Percentiles rank a stretch among this genome's conserved stretches.
These are phyloP conservation scores for Hyles lineata DNA, from an alignment of 2,888 invertebrate genomes.

Conservation along the genomic window DNA sequence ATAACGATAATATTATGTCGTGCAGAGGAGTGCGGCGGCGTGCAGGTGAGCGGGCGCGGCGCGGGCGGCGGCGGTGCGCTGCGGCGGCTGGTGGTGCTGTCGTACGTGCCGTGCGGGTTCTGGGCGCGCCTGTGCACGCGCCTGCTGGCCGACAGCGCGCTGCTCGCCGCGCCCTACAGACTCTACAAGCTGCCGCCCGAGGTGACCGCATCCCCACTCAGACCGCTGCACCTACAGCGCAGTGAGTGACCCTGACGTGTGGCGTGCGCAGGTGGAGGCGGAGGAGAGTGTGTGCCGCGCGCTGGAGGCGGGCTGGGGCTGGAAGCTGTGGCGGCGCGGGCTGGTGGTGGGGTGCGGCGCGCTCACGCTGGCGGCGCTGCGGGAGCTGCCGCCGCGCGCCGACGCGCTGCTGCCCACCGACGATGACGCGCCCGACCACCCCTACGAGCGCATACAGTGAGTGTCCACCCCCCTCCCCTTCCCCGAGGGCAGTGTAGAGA, in stretches of 20 bases:
- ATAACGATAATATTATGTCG: neutral
- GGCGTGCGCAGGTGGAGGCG: slow-evolving; percentile 77
- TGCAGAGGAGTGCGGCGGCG: slow-evolving; percentile 70
- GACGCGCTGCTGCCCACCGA: slow-evolving; percentile 64
- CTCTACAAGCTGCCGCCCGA: slow-evolving; percentile 90
- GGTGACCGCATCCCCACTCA: slow-evolving; percentile 58
- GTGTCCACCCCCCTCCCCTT: neutral
- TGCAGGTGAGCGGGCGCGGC: slow-evolving; percentile 60
- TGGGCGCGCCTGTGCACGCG: slow-evolving; percentile 97
- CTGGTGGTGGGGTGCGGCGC: slow-evolving; percentile 93
- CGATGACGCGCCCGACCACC: slow-evolving; percentile 48
- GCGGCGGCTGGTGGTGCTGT: slow-evolving; percentile 93
- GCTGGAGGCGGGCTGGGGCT: slow-evolving; percentile 90
- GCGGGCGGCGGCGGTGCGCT: slow-evolving; percentile 84
- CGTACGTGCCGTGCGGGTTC: slow-evolving; percentile 99
- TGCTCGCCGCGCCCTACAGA: slow-evolving; percentile 90
- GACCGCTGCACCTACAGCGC: neutral
- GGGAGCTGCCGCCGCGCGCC: slow-evolving; percentile 89
- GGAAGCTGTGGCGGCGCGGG: slow-evolving; percentile 98
- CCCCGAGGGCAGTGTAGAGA: neutral
- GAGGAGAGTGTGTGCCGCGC: slow-evolving; percentile 86
- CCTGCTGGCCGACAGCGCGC: slow-evolving; percentile 94
- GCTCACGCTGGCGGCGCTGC: slow-evolving; percentile 91
- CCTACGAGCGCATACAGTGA: slow-evolving; percentile 52
- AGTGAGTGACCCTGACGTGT: neutral